Percentiles rank a stretch among this genome's conserved stretches.
Evolutionary conservation across 2,797 vertebrate genomes (phyloP).

Genomic region (Chloroceryle inda): DNA sequence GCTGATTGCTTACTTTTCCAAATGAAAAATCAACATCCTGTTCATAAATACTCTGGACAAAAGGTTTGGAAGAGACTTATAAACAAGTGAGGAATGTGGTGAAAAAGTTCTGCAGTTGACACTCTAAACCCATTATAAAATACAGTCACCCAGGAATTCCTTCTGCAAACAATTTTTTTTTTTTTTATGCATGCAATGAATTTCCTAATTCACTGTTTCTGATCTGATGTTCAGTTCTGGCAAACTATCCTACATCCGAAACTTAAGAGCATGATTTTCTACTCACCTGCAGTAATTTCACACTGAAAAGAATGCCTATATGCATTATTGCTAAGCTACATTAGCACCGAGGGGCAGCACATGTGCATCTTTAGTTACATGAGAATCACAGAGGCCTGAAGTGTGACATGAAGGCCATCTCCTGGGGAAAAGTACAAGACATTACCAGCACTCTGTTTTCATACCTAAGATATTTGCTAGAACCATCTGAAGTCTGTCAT

Average conservation of each 20-base stretch:
- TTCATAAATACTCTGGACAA: constrained; percentile 34
- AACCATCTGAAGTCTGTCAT: not conserved
- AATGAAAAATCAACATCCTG: constrained; percentile 34
- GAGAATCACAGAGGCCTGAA: not conserved
- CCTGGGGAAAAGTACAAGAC: not conserved
- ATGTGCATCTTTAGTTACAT: not conserved
- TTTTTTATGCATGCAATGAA: not conserved
- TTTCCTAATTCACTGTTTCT: not conserved
- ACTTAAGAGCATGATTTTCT: not conserved
- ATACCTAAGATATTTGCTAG: not conserved
- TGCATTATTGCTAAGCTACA: not conserved
- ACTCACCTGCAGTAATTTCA: not conserved
- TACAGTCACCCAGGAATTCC: not conserved
- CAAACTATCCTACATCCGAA: not conserved
- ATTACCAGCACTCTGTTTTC: not conserved
- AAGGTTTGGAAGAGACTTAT: not conserved
- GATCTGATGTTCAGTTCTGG: not conserved
- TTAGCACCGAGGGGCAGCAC: not conserved
- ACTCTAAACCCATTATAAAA: constrained; percentile 6
- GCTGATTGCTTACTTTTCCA: constrained; percentile 17
- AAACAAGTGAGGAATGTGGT: constrained; percentile 15
- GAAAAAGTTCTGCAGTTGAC: not conserved
- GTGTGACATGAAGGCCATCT: not conserved
- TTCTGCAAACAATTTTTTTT: not conserved
- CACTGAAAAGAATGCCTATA: not conserved